phyloP scores from a whole-genome alignment of 2,888 invertebrate genomes.

The Andrena bicolor region DNA sequence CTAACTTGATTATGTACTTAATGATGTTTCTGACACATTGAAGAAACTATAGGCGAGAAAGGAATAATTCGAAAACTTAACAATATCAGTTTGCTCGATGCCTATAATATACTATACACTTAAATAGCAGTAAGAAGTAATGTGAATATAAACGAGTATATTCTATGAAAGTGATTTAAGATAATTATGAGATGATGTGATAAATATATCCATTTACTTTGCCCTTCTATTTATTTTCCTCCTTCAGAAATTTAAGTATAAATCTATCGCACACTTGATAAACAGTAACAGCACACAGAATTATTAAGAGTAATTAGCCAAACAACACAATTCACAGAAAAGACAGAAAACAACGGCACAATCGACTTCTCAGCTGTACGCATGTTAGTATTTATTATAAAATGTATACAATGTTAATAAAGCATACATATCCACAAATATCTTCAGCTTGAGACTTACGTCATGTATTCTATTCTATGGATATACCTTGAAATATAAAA shows the following conservation, averaged over 20 bases:
- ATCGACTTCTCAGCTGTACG: neutral
- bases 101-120: conserved; percentile 6
- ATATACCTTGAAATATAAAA: neutral
- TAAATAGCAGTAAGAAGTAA: conserved; percentile 3
- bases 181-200: neutral
- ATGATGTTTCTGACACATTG: conserved; percentile 81
- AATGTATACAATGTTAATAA: conserved; percentile 42
- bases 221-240: neutral
- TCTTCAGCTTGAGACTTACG: neutral
- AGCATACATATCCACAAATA: conserved; percentile 12
- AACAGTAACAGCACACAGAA: neutral
- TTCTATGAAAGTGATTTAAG: neutral
- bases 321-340: neutral
- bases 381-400: conserved; percentile 48
- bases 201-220: neutral
- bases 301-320: neutral
- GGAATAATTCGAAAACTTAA: conserved; percentile 49
- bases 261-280: neutral
- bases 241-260: neutral
- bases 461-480: neutral
- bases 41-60: conserved; percentile 78
- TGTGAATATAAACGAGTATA: neutral
- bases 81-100: neutral
- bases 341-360: conserved; percentile 7
- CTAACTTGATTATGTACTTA: conserved; percentile 74